These are phyloP conservation scores for Plectrocnemia conspersa DNA, from an alignment of 1,140 invertebrate genomes.

Conservation along the genomic window DNA sequence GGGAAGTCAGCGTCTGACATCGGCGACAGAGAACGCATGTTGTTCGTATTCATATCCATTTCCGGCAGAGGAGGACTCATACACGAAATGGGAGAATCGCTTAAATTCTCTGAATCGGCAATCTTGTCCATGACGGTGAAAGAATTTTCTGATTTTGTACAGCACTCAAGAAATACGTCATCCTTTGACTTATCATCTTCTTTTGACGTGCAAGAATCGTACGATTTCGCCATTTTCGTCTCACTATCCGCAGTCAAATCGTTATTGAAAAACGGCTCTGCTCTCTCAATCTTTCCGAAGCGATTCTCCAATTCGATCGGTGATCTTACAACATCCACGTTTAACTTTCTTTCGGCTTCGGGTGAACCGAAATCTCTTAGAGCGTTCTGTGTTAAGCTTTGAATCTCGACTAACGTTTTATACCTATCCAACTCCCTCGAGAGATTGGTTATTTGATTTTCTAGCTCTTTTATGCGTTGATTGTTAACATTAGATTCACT, in stretches of 20 bases:
- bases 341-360: conserved; percentile 34
- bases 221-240: conserved; percentile 26
- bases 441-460: conserved; percentile 49
- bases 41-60: conserved; percentile 8
- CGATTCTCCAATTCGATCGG: conserved; percentile 10
- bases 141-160: too few species aligned
- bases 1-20: conserved; percentile 17
- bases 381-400: conserved; percentile 50
- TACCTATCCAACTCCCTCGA: conserved; percentile 53
- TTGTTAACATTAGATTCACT: conserved; percentile 16
- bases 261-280: conserved; percentile 33
- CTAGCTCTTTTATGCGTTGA: conserved; percentile 38
- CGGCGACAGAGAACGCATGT: conserved; percentile 16
- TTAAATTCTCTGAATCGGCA: too few species aligned
- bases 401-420: conserved; percentile 51
- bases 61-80: conserved; percentile 11
- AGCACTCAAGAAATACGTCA: too few species aligned
- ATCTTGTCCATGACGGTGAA: too few species aligned
- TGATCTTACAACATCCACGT: too few species aligned
- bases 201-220: conserved; percentile 28
- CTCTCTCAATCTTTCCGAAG: conserved; percentile 32
- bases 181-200: too few species aligned
- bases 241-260: conserved; percentile 13
- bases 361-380: conserved; percentile 49
- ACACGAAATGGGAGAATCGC: not conserved